phyloP scores from a whole-genome alignment of 2,113 vertebrate genomes.

The Tetrao urogallus region DNA sequence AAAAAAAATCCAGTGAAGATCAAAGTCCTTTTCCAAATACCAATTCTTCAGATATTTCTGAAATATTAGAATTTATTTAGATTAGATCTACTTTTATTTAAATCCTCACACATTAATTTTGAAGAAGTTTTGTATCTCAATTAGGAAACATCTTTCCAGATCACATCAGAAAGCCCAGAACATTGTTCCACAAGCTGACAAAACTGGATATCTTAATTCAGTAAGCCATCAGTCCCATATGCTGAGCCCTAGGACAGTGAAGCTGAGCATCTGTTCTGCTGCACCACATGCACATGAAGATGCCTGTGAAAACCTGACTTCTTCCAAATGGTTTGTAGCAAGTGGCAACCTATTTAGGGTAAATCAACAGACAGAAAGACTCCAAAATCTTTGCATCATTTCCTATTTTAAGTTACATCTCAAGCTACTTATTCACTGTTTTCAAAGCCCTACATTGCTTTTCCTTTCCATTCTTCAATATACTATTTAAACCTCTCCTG shows the following conservation, averaged over 20 bases:
- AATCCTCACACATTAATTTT: background rate
- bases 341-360: background rate
- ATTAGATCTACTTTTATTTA: background rate
- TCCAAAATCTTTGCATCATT: background rate
- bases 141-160: background rate
- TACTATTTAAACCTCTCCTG: background rate
- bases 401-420: background rate
- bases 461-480: background rate
- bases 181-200: background rate
- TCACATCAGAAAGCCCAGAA: background rate
- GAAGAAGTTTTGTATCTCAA: background rate
- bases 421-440: background rate
- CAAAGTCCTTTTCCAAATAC: background rate
- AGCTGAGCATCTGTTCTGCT: constrained; percentile 2
- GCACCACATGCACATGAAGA: background rate
- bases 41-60: background rate
- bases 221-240: background rate
- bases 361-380: background rate
- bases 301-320: background rate
- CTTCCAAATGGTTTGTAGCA: background rate
- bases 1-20: background rate
- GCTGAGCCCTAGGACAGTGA: constrained; percentile 25
- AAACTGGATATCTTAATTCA: background rate
- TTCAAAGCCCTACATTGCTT: background rate
- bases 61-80: background rate